These are phyloP conservation scores for Mycteria americana DNA, from an alignment of 2,797 vertebrate species.

Conservation along the genomic window DNA sequence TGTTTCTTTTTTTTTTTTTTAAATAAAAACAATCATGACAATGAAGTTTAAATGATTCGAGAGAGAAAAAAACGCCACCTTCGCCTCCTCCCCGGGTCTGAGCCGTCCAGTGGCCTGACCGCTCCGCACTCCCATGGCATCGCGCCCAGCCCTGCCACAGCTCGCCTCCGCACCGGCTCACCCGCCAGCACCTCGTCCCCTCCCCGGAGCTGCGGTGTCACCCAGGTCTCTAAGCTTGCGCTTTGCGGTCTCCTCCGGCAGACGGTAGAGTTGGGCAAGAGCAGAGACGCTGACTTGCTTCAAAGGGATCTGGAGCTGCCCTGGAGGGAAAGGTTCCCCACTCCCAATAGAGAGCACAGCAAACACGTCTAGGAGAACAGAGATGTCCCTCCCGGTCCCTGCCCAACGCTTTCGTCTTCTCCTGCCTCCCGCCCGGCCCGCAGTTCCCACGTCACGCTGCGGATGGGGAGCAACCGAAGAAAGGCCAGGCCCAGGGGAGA, in stretches of 20 bases:
- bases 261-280: background rate
- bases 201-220: background rate
- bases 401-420: background rate
- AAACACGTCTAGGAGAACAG: background rate
- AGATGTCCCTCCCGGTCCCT: background rate
- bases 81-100: conserved; percentile 15
- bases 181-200: background rate
- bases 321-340: conserved; percentile 30
- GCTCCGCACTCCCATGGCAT: background rate
- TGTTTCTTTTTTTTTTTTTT: conserved; percentile 42
- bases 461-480: background rate
- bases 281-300: background rate
- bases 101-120: background rate
- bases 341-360: conserved; percentile 1
- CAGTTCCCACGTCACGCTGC: background rate
- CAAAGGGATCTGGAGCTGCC: conserved; percentile 23
- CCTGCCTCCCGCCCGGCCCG: background rate
- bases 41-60: conserved; percentile 46
- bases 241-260: background rate
- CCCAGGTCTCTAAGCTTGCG: background rate
- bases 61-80: conserved; percentile 21
- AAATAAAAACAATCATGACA: conserved; percentile 65
- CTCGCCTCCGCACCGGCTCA: background rate
- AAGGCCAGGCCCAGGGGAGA: background rate
- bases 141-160: background rate